phyloP scores from a whole-genome alignment of 2,113 vertebrate species.

The Phaetusa simplex region DNA sequence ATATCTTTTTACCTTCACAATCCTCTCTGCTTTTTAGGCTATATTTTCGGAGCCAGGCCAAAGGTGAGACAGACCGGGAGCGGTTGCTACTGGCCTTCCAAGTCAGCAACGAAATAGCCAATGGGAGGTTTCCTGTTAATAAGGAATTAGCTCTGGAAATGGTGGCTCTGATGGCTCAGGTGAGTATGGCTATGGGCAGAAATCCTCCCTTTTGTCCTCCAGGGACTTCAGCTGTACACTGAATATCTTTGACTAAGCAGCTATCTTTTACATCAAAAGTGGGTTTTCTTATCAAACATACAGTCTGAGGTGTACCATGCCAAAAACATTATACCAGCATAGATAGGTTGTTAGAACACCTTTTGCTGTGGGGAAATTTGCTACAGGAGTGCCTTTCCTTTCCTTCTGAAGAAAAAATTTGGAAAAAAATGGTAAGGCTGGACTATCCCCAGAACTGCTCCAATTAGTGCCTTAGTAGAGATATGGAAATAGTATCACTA shows the following conservation, averaged over 20 bases:
- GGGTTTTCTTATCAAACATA: not conserved
- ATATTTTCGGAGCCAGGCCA: constrained; percentile 84
- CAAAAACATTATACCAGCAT: not conserved
- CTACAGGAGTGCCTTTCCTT: not conserved
- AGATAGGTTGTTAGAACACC: not conserved
- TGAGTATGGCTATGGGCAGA: constrained; percentile 18
- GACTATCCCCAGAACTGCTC: not conserved
- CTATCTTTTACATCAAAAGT: not conserved
- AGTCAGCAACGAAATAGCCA: constrained; percentile 83
- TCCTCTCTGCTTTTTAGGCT: constrained; percentile 66
- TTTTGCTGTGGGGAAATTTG: not conserved
- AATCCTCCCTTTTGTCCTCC: not conserved
- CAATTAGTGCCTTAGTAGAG: not conserved
- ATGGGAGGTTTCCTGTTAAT: constrained; percentile 87
- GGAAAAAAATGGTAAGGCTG: not conserved
- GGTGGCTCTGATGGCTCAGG: constrained; percentile 89
- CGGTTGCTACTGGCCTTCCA: constrained; percentile 88
- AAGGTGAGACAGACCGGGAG: constrained; percentile 87
- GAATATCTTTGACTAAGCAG: not conserved
- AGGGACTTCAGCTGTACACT: not conserved
- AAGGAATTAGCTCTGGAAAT: constrained; percentile 90
- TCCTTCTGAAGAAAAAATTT: not conserved
- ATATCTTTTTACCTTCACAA: not conserved
- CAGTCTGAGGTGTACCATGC: not conserved
- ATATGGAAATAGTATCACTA: not conserved